These are phyloP conservation scores for Tinamus major DNA, from an alignment of 2,797 vertebrate species.

Conservation along the genomic window DNA sequence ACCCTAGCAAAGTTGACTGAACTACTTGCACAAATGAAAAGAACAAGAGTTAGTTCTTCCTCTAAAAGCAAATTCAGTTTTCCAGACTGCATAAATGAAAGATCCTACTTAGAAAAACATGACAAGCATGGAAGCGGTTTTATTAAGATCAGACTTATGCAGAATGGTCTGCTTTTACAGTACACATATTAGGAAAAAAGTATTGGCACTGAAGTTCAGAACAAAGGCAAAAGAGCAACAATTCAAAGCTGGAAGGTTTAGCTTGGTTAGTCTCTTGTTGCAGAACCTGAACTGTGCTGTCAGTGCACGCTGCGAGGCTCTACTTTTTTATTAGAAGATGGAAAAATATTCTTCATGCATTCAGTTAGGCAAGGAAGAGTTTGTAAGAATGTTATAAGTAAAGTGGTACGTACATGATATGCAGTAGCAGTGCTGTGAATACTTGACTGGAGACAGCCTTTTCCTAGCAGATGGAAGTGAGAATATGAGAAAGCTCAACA, in stretches of 20 bases:
- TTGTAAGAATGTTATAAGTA: not conserved
- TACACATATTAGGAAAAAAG: not conserved
- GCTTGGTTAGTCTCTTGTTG: not conserved
- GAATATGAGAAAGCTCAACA: not conserved
- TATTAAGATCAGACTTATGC: not conserved
- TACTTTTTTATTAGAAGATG: not conserved
- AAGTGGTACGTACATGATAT: not conserved
- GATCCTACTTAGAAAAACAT: not conserved
- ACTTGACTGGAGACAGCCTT: not conserved
- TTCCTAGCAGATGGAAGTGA: not conserved
- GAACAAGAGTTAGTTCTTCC: not conserved
- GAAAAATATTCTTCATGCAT: not conserved
- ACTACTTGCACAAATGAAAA: not conserved
- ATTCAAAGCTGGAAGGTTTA: not conserved
- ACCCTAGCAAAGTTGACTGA: not conserved
- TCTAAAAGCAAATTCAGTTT: constrained; percentile 26
- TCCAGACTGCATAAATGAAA: constrained; percentile 9
- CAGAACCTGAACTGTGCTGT: not conserved
- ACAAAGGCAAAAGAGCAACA: not conserved
- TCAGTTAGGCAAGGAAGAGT: not conserved
- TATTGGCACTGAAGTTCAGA: not conserved
- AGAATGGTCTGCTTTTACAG: not conserved
- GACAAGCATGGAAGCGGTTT: not conserved
- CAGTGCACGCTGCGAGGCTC: not conserved
- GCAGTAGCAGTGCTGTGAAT: not conserved